A percentile compares a stretch with the other conserved stretches of the same genome.
Evolutionary conservation across 2,888 invertebrate genomes (phyloP).

Genomic region (Tillus elongatus): DNA sequence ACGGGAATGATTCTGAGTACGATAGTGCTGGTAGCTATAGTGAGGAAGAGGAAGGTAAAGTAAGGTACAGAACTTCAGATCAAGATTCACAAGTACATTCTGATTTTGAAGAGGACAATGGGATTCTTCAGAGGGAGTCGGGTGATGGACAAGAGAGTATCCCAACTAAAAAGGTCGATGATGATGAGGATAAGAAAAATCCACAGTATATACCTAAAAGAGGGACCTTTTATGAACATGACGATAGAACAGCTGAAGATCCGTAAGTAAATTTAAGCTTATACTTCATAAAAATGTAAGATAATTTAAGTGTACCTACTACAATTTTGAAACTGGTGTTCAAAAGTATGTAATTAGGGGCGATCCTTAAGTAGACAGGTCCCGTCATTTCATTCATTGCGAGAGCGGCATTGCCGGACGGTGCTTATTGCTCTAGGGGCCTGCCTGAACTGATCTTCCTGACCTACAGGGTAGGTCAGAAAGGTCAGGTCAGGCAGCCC

Average conservation of each 20-base stretch:
- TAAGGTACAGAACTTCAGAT: conserved; percentile 16
- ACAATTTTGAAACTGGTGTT: no score
- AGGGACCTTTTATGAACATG: conserved; percentile 95
- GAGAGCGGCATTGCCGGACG: no score
- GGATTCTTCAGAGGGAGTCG: conserved; percentile 56
- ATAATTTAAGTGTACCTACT: no score
- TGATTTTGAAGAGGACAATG: conserved; percentile 47
- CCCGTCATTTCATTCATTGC: no score
- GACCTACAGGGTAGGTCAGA: no score
- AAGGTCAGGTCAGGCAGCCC: no score
- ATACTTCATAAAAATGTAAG: no score
- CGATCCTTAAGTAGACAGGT: no score
- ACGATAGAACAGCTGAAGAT: conserved; percentile 73
- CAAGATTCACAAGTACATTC: conserved; percentile 26
- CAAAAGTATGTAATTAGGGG: no score
- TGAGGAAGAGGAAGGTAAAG: conserved; percentile 28
- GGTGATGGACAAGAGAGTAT: conserved; percentile 61
- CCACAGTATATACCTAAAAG: conserved; percentile 95
- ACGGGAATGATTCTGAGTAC: conserved; percentile 33
- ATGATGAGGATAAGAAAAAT: conserved; percentile 90
- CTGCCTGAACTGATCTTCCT: no score
- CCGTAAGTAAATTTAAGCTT: conserved; percentile 42
- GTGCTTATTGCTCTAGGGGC: no score
- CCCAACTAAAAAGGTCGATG: conserved; percentile 64
- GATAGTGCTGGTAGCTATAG: conserved; percentile 37